Base-by-base conservation (phyloP, 1,140 invertebrate species). In the Drosophila murphyi region DNA sequence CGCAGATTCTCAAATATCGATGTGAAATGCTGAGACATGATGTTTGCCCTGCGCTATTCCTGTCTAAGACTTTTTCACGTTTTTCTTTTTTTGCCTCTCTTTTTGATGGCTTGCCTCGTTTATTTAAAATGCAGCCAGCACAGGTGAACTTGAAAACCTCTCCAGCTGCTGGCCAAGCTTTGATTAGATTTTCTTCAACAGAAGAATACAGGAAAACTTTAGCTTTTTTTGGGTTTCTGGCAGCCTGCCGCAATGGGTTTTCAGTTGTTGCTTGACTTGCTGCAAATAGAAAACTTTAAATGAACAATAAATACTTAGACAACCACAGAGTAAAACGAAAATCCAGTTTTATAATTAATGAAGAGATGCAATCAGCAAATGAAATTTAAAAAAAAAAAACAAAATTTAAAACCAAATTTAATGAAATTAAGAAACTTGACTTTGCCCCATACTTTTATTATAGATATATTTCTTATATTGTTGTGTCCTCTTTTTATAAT, bases 1-100 rank as follows among this genome's bases (percentile, higher is more conserved):
- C 90, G 90, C 74, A 92, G 72, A 69, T 92, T 92, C 78, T 92
- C 91, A 62, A 92, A 65, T 82, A 92, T 92, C 69, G 91, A 90
- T 68, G 86, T 80, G 72, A 92, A 92, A 68, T 92, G 91, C 73
- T 91, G 90, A 71, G 91, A 92, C 91, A 92, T 92, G 80, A 80
- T 91, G 82, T 77, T 67, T 61, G 61, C 45, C 43, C 64, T 63
- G 37, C 54, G 39, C n/a, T 61, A 34, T 35, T 43, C 10, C 43
- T 45, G 10, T 7, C 54, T 29, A 32, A 34, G 34, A 10, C 34
- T 37, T 47, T 65, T 50, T 7, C 37, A 20, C 10, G 34, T 59
- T 34, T 57, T 41, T 12, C 37, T 39, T 45, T 50, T 4, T 3
- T n/a, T 43, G 3, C n/a, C 10, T 48, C 43, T 57, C 43, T 47